Evolutionary conservation across 2,888 invertebrate genomes (phyloP), one percentile per base, ranked within the genome.

Genomic region (Yponomeuta malinellus): DNA sequence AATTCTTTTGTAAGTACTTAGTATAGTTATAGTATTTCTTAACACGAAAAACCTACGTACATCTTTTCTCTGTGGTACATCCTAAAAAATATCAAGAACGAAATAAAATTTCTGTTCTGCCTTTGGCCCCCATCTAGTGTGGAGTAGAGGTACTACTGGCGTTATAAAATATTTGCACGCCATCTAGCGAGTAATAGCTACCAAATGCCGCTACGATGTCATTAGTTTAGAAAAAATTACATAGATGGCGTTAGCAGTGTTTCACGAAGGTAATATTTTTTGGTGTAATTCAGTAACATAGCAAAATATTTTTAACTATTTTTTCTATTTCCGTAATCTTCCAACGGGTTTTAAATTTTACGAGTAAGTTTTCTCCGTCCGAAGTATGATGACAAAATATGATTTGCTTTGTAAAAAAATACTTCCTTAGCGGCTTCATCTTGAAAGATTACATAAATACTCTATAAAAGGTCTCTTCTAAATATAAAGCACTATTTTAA

Each of bases 401-500:
- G 1, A 63, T 3, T 63, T n/a, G 2, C 33, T 8, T 29, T 29
- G n/a, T 29, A 23, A 23, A 23, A 23, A 23, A 23, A 23, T 23
- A 23, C 23, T 23, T 23, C 1, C 23, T 33, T 33, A 33, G 33
- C 33, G 33, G 5, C 33, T 65, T 65, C 4, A 5, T 33, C 10
- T 1, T 65, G 65, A 10, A 8, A 31, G 10, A 23, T 8, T 64
- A 9, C 64, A 0, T 10, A 64, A 64, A 23, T 64, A 31, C 31
- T 12, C n/a, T 4, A 33, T 6, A 8, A 5, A 65, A 37, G 15
- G 33, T n/a, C 15, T 33, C 37, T 68, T 63, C 5, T 29, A 59
- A 63, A 8, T 72, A 0, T 0, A 66, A 77, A 81, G 29, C 3
- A 12, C 12, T 68, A 86, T 88, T 89, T 88, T 82, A 64, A 0